Percentiles rank a stretch among this genome's conserved stretches.
Evolutionary conservation across 2,113 vertebrate species (phyloP).

Genomic region (Benitochromis conjunctus): DNA sequence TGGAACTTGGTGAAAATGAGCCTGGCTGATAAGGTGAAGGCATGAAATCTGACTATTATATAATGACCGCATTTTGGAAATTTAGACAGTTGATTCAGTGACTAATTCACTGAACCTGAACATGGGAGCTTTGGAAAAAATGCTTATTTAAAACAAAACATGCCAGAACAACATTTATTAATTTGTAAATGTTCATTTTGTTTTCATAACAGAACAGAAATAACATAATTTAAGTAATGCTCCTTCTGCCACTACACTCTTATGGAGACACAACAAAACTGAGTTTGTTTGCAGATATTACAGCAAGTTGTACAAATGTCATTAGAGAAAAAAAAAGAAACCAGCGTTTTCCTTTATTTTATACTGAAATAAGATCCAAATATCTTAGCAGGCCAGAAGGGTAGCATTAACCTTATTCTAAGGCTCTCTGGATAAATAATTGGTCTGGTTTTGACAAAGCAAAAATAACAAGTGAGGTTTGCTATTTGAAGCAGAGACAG

Average conservation of each 20-base stretch:
- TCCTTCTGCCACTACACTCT: neutral
- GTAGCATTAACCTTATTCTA: neutral
- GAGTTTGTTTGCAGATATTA: neutral
- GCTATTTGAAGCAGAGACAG: neutral
- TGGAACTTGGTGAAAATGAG: neutral
- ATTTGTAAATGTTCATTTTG: neutral
- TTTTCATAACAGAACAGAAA: neutral
- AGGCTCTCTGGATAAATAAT: neutral
- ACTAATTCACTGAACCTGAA: neutral
- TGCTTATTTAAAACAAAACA: neutral
- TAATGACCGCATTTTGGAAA: neutral
- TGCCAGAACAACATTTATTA: neutral
- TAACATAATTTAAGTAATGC: neutral
- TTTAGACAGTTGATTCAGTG: neutral
- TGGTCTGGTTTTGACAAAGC: neutral
- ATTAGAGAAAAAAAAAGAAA: neutral
- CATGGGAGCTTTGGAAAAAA: neutral
- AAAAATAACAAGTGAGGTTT: conserved; percentile 1
- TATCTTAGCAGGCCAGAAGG: neutral
- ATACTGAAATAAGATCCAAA: neutral
- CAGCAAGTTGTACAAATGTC: neutral
- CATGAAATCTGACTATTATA: neutral
- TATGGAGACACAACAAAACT: neutral
- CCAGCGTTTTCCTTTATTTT: neutral
- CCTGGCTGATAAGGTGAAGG: neutral